Conservation (phyloP, 2,113 vertebrate species). For the Anoura caudifer region DNA sequence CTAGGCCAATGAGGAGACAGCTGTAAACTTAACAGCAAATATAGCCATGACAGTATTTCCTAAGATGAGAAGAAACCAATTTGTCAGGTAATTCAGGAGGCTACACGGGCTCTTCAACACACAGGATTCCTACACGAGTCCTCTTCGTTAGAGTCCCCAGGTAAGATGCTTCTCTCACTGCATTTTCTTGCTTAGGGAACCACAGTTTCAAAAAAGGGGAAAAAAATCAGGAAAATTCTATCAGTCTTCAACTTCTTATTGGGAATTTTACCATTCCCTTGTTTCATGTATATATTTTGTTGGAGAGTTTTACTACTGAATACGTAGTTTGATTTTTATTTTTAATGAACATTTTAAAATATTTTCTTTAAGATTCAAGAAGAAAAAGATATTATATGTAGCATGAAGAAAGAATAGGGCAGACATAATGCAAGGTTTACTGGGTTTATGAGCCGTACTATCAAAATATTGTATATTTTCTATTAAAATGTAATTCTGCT, state of each 20-base stretch:
- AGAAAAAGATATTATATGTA: not conserved
- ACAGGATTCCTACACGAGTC: not conserved
- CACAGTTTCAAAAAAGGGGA: fast-evolving
- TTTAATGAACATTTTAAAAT: not conserved
- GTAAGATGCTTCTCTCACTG: not conserved
- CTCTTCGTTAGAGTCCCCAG: not conserved
- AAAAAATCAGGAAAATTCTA: not conserved
- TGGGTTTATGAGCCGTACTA: not conserved
- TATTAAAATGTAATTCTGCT: not conserved
- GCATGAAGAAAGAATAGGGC: not conserved
- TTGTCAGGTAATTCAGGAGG: not conserved
- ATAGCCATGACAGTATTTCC: not conserved
- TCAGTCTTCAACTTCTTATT: not conserved
- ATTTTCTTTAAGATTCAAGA: not conserved
- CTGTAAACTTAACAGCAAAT: not conserved
- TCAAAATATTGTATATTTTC: not conserved
- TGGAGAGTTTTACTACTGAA: not conserved
- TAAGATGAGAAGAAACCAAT: not conserved
- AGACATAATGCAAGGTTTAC: not conserved
- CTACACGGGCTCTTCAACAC: not conserved
- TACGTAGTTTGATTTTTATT: not conserved
- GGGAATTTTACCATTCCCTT: not conserved
- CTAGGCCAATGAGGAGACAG: not conserved
- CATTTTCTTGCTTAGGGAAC: not conserved
- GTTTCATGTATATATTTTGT: not conserved